Evolutionary conservation across 2,113 vertebrate species (phyloP), one percentile per base, ranked within the genome.

Genomic region (Silurus glanis): DNA sequence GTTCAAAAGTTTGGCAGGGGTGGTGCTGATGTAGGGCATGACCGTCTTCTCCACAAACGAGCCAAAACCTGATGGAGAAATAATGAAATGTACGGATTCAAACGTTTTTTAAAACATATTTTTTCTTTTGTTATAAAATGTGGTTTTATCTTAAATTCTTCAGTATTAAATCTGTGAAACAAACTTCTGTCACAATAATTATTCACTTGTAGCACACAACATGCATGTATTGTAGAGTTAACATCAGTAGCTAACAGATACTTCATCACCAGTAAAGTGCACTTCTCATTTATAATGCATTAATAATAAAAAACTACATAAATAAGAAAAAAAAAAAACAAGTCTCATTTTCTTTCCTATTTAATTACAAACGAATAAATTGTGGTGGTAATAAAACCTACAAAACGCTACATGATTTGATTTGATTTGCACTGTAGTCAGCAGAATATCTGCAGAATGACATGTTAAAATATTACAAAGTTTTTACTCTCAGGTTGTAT

Each of bases 21-120:
- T 99, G 78, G 97, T 99, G 92, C 97, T 99, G 89, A 99, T 99
- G 86, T 99, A 99, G 0, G 98, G 98, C 98, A 99, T 99, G 47
- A 99, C 98, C 0, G 97, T 99, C 93, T 99, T 99, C 93, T 99
- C 98, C 91, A 99, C 98, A 84, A 99, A 99, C 25, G 98, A 99
- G 37, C 98, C 98, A 62, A 99, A 99, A 17, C 98, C 98, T 99
- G 28, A 10, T 17, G 1, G 16, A 8, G 0, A 16, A 37, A 56
- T 51, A 0, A 55, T 82, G 0, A 19, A 82, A 45, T 66, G 47
- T 2, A 25, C 3, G 9, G 25, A 19, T 3, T 23, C 19, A 74
- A 49, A 74, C 5, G 9, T 71, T 47, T 47, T 71, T 45, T 16
- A 69, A 14, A 67, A 69, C 66, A 67, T 67, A n/a, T n/a, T n/a